Base-by-base conservation (phyloP, 1,140 invertebrate genomes). In the Euglossa dilemma region DNA sequence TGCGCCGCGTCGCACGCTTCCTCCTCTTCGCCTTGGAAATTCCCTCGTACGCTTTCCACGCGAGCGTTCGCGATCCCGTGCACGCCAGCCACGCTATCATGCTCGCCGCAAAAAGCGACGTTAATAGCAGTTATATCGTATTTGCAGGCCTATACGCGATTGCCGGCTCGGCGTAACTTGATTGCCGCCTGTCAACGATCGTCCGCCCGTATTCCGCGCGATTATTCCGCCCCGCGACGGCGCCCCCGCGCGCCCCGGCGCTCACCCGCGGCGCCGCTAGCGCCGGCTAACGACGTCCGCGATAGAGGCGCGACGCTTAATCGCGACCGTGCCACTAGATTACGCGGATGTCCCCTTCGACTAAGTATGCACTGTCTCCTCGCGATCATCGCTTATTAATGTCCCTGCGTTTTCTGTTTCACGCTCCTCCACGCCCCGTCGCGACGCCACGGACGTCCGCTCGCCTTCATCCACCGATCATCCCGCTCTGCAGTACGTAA, bases 21-120 rank as follows among this genome's bases (percentile, higher is more conserved):
- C 36, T 52, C 86, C 85, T 74, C 61, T 89, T 91, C 85, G 88
- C 89, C 87, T 90, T 90, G 87, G 73, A 92, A 89, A 91, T 92
- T 85, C 86, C 70, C 80, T 70, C 77, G 70, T n/a, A n/a, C 52
- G 57, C 79, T 89, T 90, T 90, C 71, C 83, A 73, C 74, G 74
- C 50, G 72, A 59, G 43, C 64, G 64, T 79, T 78, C 7, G 16
- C 70, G 14, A 63, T 70, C 70, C 83, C 67, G 45, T 77, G 61
- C 86, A 76, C 75, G 66, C 64, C 47, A 70, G 43, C 71, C 28
- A 25, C 63, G 66, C 61, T 83, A 78, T 78, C 81, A 78, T 83
- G 75, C 57, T 63, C 66, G 75, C 47, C 47, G 81, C 45, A 52
- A 63, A 76, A 52, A 85, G 74, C 57, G 59, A 64, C 78, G 81